phyloP scores from a whole-genome alignment of 1,140 invertebrate genomes.

The Wiebesia pumilae region DNA sequence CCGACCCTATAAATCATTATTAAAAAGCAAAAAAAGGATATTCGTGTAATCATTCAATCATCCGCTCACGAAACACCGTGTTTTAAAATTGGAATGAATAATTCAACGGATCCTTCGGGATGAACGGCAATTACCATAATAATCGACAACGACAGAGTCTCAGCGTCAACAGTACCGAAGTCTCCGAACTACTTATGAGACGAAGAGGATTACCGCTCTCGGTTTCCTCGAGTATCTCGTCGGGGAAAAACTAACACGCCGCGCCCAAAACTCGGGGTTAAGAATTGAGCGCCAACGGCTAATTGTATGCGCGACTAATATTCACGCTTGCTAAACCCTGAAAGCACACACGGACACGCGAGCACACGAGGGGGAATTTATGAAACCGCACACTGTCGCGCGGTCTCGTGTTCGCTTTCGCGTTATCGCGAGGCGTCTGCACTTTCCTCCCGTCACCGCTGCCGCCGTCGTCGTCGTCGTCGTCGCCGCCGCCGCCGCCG shows the following conservation, averaged over 20 bases:
- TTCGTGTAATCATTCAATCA: neutral
- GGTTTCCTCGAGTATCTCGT: too few relatives aligned
- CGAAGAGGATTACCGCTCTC: too few relatives aligned
- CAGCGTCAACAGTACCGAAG: neutral
- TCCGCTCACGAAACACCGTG: neutral
- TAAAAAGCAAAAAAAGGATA: neutral
- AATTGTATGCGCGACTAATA: neutral
- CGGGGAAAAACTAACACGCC: neutral
- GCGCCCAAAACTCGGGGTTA: neutral
- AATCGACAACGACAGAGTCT: neutral
- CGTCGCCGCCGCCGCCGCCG: too few relatives aligned
- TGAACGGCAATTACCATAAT: neutral
- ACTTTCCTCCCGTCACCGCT: constrained; percentile 25
- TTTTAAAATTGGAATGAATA: neutral
- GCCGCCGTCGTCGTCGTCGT: too few relatives aligned
- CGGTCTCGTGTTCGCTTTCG: constrained; percentile 36
- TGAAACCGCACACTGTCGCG: constrained; percentile 31
- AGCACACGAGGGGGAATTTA: constrained; percentile 14
- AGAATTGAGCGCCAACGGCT: neutral
- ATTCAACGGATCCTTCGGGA: neutral
- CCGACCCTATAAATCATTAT: neutral
- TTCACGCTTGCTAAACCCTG: constrained; percentile 4
- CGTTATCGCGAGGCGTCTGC: constrained; percentile 36
- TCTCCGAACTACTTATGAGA: too few relatives aligned
- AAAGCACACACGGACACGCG: neutral